These are phyloP conservation scores for Toxostoma redivivum DNA, from an alignment of 2,113 vertebrate species.

Conservation along the genomic window DNA sequence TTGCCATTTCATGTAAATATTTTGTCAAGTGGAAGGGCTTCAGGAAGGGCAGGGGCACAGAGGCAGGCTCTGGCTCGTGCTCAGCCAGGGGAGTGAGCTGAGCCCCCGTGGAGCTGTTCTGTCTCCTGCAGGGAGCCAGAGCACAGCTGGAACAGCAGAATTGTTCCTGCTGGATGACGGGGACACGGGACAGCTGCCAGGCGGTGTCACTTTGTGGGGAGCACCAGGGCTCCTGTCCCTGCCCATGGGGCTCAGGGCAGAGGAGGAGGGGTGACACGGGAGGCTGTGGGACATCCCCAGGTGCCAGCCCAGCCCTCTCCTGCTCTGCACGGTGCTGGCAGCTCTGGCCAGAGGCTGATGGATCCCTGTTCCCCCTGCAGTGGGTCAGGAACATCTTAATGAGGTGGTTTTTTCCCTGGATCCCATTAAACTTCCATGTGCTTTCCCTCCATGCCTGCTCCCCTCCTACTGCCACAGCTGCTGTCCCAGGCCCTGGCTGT, in stretches of 20 bases:
- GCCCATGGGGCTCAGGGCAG: background rate
- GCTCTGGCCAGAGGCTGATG: background rate
- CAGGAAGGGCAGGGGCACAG: background rate
- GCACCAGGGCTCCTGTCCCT: background rate
- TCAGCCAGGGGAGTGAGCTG: background rate
- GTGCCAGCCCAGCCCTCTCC: background rate
- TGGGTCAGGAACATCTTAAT: background rate
- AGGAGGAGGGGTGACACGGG: rapidly evolving
- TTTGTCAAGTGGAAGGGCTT: background rate
- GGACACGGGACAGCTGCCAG: rapidly evolving
- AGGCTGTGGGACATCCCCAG: rapidly evolving
- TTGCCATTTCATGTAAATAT: background rate
- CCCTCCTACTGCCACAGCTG: background rate
- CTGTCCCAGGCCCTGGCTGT: background rate
- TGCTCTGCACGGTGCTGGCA: rapidly evolving
- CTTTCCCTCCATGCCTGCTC: background rate
- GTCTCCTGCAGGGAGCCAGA: background rate
- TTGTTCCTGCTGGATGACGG: rapidly evolving
- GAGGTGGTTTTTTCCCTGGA: background rate
- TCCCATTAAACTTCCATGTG: background rate
- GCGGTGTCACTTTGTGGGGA: rapidly evolving
- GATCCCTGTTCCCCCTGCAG: rapidly evolving
- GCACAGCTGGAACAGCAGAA: rapidly evolving
- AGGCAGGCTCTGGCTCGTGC: background rate
- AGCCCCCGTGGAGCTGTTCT: rapidly evolving